Evolutionary conservation across 2,888 invertebrate genomes (phyloP).

Genomic region (Lasioglossum zephyrum): DNA sequence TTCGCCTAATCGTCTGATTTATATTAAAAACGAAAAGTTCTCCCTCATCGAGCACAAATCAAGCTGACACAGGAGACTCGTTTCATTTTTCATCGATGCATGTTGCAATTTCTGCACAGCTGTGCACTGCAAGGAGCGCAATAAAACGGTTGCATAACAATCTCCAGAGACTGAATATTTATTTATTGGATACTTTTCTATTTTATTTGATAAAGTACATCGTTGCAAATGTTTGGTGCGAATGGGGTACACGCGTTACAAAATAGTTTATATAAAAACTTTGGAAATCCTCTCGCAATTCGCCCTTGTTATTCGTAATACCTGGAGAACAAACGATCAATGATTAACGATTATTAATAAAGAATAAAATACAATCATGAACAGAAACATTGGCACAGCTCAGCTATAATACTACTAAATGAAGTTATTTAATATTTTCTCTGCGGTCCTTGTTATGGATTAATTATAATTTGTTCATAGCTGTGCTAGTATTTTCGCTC

Average conservation of each 20-base stretch:
- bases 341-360: background rate
- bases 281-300: background rate
- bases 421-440: too few species aligned
- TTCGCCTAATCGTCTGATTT: background rate
- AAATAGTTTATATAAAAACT: conserved; percentile 25
- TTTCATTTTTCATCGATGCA: background rate
- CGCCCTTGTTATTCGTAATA: conserved; percentile 2
- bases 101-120: background rate
- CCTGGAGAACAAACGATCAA: conserved; percentile 20
- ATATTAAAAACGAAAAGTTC: background rate
- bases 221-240: background rate
- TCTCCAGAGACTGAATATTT: background rate
- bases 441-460: too few species aligned
- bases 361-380: background rate
- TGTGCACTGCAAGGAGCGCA: background rate
- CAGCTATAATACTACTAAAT: too few species aligned
- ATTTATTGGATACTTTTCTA: background rate
- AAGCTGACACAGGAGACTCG: background rate
- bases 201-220: background rate
- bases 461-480: too few species aligned
- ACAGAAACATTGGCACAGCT: background rate
- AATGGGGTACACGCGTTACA: background rate
- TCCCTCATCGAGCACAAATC: background rate
- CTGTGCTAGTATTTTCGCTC: background rate
- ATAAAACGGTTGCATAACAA: background rate